Percentiles rank a stretch among this genome's conserved stretches.
These are phyloP conservation scores for Alauda arvensis DNA, from an alignment of 2,797 vertebrate species.

Conservation along the genomic window DNA sequence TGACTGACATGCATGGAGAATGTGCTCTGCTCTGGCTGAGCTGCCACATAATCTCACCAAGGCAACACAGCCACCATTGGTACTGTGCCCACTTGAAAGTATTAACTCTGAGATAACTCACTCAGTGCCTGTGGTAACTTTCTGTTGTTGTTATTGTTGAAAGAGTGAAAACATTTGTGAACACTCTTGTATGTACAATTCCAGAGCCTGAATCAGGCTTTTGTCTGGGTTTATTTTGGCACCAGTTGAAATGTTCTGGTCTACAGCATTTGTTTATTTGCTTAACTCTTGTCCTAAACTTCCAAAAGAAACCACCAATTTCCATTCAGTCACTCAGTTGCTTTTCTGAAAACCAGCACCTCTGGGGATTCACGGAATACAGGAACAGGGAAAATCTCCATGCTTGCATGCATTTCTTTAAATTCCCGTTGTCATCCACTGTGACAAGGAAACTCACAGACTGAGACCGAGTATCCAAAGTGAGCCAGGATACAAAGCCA, in stretches of 20 bases:
- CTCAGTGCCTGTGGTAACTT: background rate
- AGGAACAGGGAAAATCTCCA: background rate
- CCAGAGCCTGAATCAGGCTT: background rate
- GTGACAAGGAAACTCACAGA: background rate
- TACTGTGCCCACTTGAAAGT: background rate
- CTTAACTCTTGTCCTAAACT: background rate
- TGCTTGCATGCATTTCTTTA: background rate
- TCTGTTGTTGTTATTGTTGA: background rate
- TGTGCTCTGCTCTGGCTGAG: background rate
- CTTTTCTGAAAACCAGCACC: background rate
- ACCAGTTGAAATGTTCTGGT: background rate
- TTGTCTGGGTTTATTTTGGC: conserved; percentile 40
- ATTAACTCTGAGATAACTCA: background rate
- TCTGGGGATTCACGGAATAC: background rate
- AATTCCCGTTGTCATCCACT: background rate
- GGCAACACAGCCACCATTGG: background rate
- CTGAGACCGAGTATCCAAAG: background rate
- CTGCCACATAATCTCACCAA: background rate
- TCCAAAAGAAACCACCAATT: conserved; percentile 6
- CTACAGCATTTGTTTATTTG: conserved; percentile 37
- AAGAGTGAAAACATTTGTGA: background rate
- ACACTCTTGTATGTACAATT: background rate
- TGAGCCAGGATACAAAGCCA: background rate
- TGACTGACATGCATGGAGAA: background rate
- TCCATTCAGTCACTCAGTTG: background rate